phyloP scores from a whole-genome alignment of 2,797 vertebrate species.

The Spatula clypeata region DNA sequence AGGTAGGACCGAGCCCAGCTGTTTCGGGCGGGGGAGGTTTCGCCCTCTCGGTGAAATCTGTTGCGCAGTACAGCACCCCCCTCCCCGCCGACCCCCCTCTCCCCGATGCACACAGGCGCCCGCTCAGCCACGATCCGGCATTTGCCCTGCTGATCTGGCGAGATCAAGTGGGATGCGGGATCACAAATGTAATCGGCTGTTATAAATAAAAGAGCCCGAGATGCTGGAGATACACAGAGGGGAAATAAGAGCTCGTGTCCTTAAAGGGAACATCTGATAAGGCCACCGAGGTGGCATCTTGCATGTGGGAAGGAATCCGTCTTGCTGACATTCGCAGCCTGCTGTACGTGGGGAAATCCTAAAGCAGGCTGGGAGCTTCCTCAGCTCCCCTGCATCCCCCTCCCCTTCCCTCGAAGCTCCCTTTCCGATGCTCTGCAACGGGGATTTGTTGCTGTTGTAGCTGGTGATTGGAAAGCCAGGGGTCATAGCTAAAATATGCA shows the following conservation, averaged over 20 bases:
- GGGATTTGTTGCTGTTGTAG: neutral
- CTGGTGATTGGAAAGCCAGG: neutral
- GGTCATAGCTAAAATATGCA: constrained; percentile 8
- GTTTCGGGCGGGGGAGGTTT: neutral
- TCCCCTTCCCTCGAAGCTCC: neutral
- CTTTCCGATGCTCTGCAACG: neutral
- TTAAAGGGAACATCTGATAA: constrained; percentile 67
- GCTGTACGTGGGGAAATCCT: constrained; percentile 60
- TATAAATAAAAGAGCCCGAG: constrained; percentile 74
- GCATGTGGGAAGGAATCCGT: constrained; percentile 50
- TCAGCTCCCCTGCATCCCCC: neutral
- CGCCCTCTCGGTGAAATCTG: neutral
- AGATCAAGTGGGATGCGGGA: constrained; percentile 71
- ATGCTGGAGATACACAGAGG: constrained; percentile 10
- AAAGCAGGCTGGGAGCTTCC: constrained; percentile 37
- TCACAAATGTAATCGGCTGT: constrained; percentile 72
- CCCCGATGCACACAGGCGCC: neutral
- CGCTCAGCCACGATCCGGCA: constrained; percentile 1
- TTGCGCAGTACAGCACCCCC: neutral
- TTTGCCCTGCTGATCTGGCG: constrained; percentile 75
- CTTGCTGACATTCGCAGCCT: constrained; percentile 45
- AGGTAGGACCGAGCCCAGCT: neutral
- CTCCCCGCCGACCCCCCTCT: neutral
- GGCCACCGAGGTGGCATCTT: constrained; percentile 44
- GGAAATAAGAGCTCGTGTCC: constrained; percentile 53